Evolutionary conservation across 2,113 vertebrate species (phyloP).

Genomic region (Pseudonaja textilis): DNA sequence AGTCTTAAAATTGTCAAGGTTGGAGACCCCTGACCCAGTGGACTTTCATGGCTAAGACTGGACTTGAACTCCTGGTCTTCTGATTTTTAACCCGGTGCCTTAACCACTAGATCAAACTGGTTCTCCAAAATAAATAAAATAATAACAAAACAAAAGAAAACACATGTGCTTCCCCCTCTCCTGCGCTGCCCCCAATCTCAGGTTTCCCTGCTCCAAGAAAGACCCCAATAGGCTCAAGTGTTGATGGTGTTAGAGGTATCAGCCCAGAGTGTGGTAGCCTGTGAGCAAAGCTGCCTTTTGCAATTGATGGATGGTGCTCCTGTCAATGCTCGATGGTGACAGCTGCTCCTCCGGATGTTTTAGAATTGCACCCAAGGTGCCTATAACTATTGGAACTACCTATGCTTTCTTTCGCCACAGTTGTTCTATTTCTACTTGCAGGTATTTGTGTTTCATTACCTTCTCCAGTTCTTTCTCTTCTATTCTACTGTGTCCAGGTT

Average conservation of each 20-base stretch:
- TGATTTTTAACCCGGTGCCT: neutral
- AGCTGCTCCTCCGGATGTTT: neutral
- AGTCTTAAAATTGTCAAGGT: no score
- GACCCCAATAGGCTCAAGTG: neutral
- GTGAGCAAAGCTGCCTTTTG: neutral
- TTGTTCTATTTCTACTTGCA: neutral
- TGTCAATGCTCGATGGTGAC: neutral
- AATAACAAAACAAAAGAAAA: neutral
- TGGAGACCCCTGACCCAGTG: no score
- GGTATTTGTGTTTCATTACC: neutral
- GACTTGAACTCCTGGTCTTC: neutral
- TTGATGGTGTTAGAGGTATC: neutral
- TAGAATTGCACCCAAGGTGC: neutral
- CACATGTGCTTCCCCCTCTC: neutral
- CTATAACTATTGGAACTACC: neutral
- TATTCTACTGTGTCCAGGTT: neutral
- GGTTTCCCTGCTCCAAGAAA: neutral
- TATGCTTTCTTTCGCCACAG: neutral
- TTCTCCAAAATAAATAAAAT: neutral
- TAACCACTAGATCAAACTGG: neutral
- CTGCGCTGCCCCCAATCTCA: neutral
- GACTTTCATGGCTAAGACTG: neutral
- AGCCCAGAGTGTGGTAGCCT: no score
- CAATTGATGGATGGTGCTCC: neutral
- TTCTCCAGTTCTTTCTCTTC: neutral